A percentile compares a stretch with the other conserved stretches of the same genome.
phyloP scores from a whole-genome alignment of 2,113 vertebrate species.

The Corythornis vintsioides region DNA sequence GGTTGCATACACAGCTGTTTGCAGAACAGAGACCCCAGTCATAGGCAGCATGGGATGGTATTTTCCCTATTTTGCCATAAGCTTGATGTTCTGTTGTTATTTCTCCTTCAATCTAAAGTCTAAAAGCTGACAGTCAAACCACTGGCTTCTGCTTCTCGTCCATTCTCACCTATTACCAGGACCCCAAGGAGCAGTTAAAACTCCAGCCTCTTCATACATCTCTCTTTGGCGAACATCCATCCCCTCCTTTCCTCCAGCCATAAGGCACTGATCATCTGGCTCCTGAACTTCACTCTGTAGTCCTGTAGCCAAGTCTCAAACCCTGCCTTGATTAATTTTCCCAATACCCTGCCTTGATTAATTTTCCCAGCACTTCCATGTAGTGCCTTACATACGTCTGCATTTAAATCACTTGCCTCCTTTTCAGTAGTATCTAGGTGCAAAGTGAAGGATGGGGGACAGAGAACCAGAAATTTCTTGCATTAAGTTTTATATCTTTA shows the following conservation, averaged over 20 bases:
- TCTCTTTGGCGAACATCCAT: background rate
- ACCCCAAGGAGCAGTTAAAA: background rate
- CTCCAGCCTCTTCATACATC: background rate
- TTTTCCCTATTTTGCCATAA: background rate
- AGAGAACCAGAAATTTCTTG: background rate
- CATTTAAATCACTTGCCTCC: background rate
- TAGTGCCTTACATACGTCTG: background rate
- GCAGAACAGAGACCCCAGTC: background rate
- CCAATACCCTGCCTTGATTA: background rate
- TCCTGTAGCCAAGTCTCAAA: background rate
- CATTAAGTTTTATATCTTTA: background rate
- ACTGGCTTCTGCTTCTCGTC: background rate
- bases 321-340: background rate
- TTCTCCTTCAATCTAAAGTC: background rate
- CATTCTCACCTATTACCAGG: rapidly evolving
- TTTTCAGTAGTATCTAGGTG: background rate
- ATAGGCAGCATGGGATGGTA: background rate
- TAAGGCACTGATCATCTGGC: background rate
- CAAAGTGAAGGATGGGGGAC: background rate
- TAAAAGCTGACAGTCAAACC: background rate
- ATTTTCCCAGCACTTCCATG: background rate
- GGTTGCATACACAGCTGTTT: background rate
- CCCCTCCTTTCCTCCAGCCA: background rate
- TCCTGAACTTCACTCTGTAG: background rate
- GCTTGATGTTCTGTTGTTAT: background rate